Conservation (phyloP, 2,113 vertebrate genomes). For the Urocynchramus pylzowi region DNA sequence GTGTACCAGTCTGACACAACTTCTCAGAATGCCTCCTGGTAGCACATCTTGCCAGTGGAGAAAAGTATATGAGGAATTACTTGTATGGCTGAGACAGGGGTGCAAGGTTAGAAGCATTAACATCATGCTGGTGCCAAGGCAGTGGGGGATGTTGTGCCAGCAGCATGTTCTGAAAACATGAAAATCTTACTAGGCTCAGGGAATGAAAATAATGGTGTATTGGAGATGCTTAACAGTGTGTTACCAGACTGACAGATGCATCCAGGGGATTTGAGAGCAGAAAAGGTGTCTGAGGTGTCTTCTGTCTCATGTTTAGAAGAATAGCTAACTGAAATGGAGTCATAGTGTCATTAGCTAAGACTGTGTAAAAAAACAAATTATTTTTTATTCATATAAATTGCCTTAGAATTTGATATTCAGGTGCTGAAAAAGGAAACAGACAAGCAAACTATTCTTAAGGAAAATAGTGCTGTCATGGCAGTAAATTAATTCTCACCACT, state of each 20-base stretch:
- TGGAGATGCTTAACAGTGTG: not conserved
- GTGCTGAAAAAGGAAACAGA: not conserved
- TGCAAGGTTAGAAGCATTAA: not conserved
- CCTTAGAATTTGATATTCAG: not conserved
- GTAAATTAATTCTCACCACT: not conserved
- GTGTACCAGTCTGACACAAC: accelerated
- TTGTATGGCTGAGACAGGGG: not conserved
- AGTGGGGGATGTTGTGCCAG: not conserved
- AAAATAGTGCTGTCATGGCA: not conserved
- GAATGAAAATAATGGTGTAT: not conserved
- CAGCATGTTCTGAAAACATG: not conserved
- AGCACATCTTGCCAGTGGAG: not conserved
- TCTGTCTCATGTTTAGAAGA: not conserved
- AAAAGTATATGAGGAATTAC: accelerated
- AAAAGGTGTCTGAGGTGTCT: not conserved
- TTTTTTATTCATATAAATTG: not conserved
- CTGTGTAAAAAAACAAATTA: not conserved
- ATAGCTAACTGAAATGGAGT: not conserved
- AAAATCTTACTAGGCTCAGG: not conserved
- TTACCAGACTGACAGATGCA: not conserved
- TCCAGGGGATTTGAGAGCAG: not conserved
- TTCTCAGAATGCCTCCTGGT: not conserved
- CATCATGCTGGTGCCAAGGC: accelerated
- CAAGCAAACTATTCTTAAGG: not conserved
- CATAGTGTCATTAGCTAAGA: not conserved